Evolutionary conservation across 2,113 vertebrate species (phyloP).

Genomic region (Patagioenas fasciata): DNA sequence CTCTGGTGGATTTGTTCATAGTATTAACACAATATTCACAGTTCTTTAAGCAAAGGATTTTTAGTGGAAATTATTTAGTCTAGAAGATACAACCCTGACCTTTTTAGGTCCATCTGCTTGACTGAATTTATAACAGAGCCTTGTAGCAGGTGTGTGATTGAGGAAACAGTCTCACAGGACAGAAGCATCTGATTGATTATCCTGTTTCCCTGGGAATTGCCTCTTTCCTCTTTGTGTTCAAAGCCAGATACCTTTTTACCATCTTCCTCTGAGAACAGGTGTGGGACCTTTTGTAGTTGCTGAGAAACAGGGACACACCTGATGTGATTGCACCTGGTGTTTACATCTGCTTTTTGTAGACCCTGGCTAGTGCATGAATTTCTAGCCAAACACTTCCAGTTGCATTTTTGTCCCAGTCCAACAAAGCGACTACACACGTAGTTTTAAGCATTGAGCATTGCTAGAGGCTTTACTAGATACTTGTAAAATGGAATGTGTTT

Average conservation of each 20-base stretch:
- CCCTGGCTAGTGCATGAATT: neutral
- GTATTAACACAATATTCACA: neutral
- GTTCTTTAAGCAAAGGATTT: neutral
- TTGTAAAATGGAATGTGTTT: neutral
- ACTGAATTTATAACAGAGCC: neutral
- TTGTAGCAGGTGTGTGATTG: constrained; percentile 5
- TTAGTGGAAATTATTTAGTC: neutral
- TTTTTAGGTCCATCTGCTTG: neutral
- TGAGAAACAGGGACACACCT: neutral
- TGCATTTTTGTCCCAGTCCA: neutral
- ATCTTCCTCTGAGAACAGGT: neutral
- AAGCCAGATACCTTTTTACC: neutral
- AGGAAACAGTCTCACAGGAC: neutral
- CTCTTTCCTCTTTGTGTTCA: constrained; percentile 3
- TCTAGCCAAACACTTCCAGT: neutral
- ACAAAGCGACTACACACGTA: fast-evolving
- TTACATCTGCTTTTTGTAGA: neutral
- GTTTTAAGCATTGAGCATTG: neutral
- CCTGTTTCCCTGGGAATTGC: neutral
- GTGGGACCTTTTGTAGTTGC: neutral
- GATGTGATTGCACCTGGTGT: neutral
- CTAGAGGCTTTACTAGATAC: neutral
- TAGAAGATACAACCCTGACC: neutral
- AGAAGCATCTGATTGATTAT: neutral
- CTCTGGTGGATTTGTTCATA: neutral